Conservation (phyloP, 2,888 invertebrate species). For the Zaprionus bogoriensis region DNA sequence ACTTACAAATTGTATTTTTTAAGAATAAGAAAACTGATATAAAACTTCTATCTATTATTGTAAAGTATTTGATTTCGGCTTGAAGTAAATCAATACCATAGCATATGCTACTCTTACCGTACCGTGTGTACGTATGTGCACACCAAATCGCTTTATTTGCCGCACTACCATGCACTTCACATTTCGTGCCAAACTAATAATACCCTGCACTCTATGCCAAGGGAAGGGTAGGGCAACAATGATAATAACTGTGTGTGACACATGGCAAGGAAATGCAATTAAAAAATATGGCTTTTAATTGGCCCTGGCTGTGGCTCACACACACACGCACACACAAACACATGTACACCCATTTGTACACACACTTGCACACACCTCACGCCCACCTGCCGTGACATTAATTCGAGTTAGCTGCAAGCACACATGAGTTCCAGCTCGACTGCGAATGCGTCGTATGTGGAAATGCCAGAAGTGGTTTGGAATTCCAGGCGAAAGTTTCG, state of each 20-base stretch:
- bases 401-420: conserved; percentile 48
- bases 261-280: conserved; percentile 63
- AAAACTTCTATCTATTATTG: background rate
- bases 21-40: background rate
- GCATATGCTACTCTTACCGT: too few relatives aligned
- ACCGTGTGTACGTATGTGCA: too few relatives aligned
- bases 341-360: background rate
- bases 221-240: conserved; percentile 7
- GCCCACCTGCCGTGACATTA: conserved; percentile 61
- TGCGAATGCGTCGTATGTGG: conserved; percentile 16
- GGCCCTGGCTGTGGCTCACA: conserved; percentile 15
- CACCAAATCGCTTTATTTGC: too few relatives aligned
- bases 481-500: conserved; percentile 45
- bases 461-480: conserved; percentile 23
- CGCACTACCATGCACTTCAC: background rate
- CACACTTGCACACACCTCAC: conserved; percentile 1
- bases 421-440: conserved; percentile 26
- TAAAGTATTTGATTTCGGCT: too few relatives aligned
- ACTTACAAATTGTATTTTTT: background rate
- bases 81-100: too few relatives aligned
- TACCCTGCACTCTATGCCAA: background rate
- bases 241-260: conserved; percentile 41
- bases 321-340: background rate
- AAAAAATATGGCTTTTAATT: conserved; percentile 70
- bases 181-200: background rate